Percentiles rank a stretch among this genome's conserved stretches.
Evolutionary conservation across 2,113 vertebrate genomes (phyloP).

Genomic region (Spea bombifrons): DNA sequence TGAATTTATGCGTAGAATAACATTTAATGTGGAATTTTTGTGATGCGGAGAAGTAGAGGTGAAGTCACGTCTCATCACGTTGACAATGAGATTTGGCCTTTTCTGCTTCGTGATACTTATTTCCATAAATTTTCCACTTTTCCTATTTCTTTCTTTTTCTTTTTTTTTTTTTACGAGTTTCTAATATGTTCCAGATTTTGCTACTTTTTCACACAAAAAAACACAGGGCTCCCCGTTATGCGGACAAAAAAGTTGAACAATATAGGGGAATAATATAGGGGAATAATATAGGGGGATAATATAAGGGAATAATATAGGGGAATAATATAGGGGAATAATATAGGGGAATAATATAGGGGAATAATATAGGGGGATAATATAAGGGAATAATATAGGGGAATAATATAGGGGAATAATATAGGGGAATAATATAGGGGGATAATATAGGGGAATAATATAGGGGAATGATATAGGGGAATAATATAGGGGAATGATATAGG

Average conservation of each 20-base stretch:
- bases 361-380: too few relatives aligned
- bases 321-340: too few relatives aligned
- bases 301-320: too few relatives aligned
- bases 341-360: too few relatives aligned
- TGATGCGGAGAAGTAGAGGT: not conserved
- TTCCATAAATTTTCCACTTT: conserved; percentile 56
- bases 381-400: too few relatives aligned
- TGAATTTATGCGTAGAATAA: conserved; percentile 36
- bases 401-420: too few relatives aligned
- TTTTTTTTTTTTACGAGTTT: conserved; percentile 45
- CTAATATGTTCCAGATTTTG: conserved; percentile 65
- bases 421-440: too few relatives aligned
- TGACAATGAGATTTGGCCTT: conserved; percentile 52
- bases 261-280: not conserved
- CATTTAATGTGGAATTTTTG: conserved; percentile 5
- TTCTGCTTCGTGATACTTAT: conserved; percentile 54
- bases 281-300: too few relatives aligned
- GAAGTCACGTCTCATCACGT: conserved; percentile 3
- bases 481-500: too few relatives aligned
- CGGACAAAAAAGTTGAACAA: conserved; percentile 53
- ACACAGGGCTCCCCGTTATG: conserved; percentile 46
- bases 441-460: too few relatives aligned
- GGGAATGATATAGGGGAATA: too few relatives aligned
- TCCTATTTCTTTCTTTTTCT: conserved; percentile 12
- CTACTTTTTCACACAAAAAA: conserved; percentile 52